Conservation (phyloP, 2,888 invertebrate species). For the Criorhina ranunculi region DNA sequence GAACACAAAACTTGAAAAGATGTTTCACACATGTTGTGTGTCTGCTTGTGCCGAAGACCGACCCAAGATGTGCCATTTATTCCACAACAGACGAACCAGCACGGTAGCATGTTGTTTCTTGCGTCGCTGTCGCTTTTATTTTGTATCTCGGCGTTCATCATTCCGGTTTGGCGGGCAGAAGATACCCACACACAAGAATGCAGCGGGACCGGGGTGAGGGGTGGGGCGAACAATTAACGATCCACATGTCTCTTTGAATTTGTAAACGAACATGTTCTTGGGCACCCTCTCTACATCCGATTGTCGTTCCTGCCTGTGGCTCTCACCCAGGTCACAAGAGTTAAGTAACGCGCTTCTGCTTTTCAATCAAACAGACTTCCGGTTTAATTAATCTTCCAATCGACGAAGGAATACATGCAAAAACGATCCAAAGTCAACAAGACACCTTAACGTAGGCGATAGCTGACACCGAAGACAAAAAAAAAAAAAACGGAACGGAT, state of each 20-base stretch:
- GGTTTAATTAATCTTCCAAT: conserved; percentile 73
- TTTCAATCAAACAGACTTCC: conserved; percentile 75
- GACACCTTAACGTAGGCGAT: conserved; percentile 4
- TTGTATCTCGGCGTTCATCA: conserved; percentile 63
- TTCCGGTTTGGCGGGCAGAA: conserved; percentile 69
- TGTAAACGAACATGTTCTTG: conserved; percentile 69
- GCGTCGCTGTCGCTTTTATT: conserved; percentile 43
- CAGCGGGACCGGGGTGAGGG: no score
- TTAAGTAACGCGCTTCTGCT: conserved; percentile 56
- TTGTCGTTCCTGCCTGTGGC: conserved; percentile 29
- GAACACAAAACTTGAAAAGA: conserved; percentile 65
- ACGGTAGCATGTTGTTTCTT: conserved; percentile 59
- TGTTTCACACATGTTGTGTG: conserved; percentile 71
- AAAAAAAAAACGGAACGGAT: conserved; percentile 63
- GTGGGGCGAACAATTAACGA: conserved; percentile 73
- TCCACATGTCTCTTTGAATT: conserved; percentile 74
- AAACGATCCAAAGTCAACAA: conserved; percentile 48
- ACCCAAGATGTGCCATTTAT: conserved; percentile 45
- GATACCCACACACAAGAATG: no score
- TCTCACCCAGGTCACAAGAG: conserved; percentile 43
- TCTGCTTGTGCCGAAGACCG: not conserved
- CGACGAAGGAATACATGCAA: conserved; percentile 32
- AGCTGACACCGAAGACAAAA: conserved; percentile 31
- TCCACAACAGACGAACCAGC: conserved; percentile 5
- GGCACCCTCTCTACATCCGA: conserved; percentile 68